Evolutionary conservation across 2,113 vertebrate genomes (phyloP).

Genomic region (Eupsittula cactorum): DNA sequence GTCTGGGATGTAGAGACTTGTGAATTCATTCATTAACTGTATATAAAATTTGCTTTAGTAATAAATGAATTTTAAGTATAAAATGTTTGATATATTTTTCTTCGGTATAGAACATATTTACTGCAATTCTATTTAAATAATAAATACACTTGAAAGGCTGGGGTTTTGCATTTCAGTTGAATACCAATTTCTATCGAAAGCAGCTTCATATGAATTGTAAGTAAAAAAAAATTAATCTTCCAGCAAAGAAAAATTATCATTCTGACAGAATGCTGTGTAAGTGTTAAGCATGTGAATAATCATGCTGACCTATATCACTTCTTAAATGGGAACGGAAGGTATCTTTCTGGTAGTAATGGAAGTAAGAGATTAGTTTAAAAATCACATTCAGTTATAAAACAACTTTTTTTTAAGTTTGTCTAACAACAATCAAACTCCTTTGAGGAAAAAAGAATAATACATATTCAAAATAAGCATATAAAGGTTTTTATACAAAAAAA

Average conservation of each 20-base stretch:
- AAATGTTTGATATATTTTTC: neutral
- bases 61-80: neutral
- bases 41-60: conserved; percentile 2
- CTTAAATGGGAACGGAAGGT: neutral
- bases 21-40: conserved; percentile 33
- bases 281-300: neutral
- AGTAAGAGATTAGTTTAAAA: neutral
- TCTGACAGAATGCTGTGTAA: neutral
- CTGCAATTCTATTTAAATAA: neutral
- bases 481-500: neutral
- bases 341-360: neutral
- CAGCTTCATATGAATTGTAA: neutral
- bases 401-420: neutral
- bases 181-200: conserved; percentile 5
- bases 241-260: neutral
- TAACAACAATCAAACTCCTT: neutral
- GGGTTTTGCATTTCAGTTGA: neutral
- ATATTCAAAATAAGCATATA: neutral
- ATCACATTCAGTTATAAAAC: neutral
- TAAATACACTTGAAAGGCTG: neutral
- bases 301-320: neutral
- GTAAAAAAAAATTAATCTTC: conserved; percentile 34
- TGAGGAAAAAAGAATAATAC: neutral
- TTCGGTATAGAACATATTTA: neutral
- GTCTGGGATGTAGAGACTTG: neutral